A percentile compares a stretch with the other conserved stretches of the same genome.
Conservation (phyloP, 2,797 vertebrate species). For the Leptatherina wallacei region DNA sequence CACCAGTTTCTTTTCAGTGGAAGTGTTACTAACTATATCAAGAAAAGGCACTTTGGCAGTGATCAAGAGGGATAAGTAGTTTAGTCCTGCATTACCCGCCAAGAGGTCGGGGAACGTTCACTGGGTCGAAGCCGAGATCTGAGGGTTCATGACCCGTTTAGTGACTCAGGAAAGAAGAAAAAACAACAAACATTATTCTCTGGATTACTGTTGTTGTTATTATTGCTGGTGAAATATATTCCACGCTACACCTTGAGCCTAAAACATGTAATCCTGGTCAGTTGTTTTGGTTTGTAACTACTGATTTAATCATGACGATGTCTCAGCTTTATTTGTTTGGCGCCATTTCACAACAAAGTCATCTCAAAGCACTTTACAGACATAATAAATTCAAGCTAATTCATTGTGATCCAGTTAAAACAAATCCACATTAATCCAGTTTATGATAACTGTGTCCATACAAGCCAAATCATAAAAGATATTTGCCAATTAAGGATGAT, state of each 20-base stretch:
- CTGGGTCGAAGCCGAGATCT: neutral
- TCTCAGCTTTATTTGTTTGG: no score
- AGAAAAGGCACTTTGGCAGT: neutral
- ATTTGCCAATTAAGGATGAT: no score
- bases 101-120: neutral
- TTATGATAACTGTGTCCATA: no score
- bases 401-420: no score
- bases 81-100: neutral
- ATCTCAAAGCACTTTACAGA: no score
- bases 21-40: neutral
- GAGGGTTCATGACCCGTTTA: neutral
- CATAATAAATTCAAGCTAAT: no score
- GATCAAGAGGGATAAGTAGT: neutral
- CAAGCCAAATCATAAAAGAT: no score
- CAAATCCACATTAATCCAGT: no score
- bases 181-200: neutral
- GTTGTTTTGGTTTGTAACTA: no score
- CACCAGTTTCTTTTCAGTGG: neutral
- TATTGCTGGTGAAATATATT: neutral
- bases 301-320: no score
- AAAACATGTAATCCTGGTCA: neutral
- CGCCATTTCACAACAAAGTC: no score
- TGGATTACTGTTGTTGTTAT: neutral
- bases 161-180: neutral
- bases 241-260: neutral